phyloP scores from a whole-genome alignment of 2,888 invertebrate genomes.

The Saturnia pavonia region DNA sequence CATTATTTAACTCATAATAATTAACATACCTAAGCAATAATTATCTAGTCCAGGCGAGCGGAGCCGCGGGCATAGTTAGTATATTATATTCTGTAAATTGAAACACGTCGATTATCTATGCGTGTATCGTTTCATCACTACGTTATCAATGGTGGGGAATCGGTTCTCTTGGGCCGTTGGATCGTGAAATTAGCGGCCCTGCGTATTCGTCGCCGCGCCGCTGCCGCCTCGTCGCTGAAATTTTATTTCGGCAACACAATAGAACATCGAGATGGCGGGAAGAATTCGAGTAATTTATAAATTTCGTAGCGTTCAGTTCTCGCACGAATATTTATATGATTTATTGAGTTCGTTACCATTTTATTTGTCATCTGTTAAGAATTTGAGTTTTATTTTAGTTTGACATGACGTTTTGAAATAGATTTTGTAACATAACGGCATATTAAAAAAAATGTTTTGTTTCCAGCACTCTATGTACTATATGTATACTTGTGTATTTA shows the following conservation, averaged over 20 bases:
- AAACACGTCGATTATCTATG: background rate
- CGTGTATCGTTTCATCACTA: conserved; percentile 36
- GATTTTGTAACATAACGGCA: background rate
- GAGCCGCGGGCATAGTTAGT: too few relatives aligned
- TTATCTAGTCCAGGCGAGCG: too few relatives aligned
- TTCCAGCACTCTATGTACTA: too few relatives aligned
- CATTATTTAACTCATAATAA: too few relatives aligned
- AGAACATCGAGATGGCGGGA: conserved; percentile 26
- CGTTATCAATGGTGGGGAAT: conserved; percentile 48
- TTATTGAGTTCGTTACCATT: conserved; percentile 11
- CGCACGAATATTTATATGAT: conserved; percentile 5
- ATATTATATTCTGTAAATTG: background rate
- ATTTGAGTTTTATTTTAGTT: background rate
- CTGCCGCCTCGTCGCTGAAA: conserved; percentile 25
- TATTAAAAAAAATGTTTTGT: background rate
- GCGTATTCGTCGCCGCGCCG: conserved; percentile 31
- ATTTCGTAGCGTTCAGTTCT: conserved; percentile 16
- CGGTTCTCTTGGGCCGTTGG: conserved; percentile 51
- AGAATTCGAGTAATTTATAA: conserved; percentile 23
- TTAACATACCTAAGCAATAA: too few relatives aligned
- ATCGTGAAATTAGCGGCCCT: conserved; percentile 55
- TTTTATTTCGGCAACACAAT: conserved; percentile 48
- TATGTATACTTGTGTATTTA: too few relatives aligned
- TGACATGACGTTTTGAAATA: background rate
- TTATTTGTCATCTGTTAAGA: background rate